Evolutionary conservation across 35 echinoderm and acorn worm genomes (phyloP), one percentile per base, ranked within the genome.

Genomic region (Apostichopus californicus): DNA sequence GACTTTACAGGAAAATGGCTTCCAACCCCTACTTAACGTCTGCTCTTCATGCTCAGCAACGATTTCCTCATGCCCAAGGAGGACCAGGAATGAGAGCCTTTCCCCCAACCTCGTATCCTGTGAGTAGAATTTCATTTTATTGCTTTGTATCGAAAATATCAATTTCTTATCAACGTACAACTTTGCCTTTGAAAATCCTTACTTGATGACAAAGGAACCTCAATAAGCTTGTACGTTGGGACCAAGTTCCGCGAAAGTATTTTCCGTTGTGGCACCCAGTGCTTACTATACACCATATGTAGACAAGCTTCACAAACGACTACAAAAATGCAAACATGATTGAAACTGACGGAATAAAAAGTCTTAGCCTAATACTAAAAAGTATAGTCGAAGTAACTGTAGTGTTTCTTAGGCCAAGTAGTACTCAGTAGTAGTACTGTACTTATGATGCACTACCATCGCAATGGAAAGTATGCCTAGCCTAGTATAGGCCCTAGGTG

Each of bases 1-100:
- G 25, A 82, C 80, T 57, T 82, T 53, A 82, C 80, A 75, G 71
- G 54, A 94, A 96, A 89, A 96, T 96, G 95, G 95, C 95, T 89
- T 96, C 95, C 24, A 92, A 94, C 79, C 95, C 95, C 23, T 96
- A 92, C 90, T 83, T 96, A 72, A 90, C 92, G 78, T 84, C 87
- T 92, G 92, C 87, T 55, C 77, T 92, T 79, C 92, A 94, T 82
- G 85, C 79, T 55, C 92, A 94, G 87, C 88, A 92, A 92, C 78
- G 88, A 54, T 92, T 92, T 91, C 79, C 92, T 68, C 92, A 93
- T 91, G 59, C 54, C 15, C 95, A 96, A 87, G 88, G 93, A 81
- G 95, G 92, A 95, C 89, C 78, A n/a, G 79, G 89, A 28, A 96
- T 96, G 95, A 90, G 95, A 77, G 23, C 78, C 5, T 96, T 92